A percentile compares a stretch with the other conserved stretches of the same genome.
Conservation (phyloP, 2,113 vertebrate genomes). For the Hystrix brachyura region DNA sequence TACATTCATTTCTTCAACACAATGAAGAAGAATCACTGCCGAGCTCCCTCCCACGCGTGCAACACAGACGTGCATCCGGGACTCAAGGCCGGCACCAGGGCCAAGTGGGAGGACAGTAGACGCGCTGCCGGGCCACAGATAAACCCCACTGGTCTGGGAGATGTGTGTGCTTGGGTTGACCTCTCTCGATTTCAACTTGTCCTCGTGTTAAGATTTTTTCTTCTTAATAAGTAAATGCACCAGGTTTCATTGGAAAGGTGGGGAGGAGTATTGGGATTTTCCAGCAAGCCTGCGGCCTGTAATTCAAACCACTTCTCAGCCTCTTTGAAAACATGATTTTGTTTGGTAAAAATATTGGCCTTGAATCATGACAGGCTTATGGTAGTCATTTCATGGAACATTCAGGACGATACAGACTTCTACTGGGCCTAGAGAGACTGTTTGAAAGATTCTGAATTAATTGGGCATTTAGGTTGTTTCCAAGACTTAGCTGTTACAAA, state of each 20-base stretch:
- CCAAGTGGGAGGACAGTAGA: neutral
- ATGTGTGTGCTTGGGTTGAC: neutral
- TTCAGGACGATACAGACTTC: neutral
- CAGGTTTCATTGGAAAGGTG: neutral
- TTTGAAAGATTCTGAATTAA: neutral
- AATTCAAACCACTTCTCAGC: constrained; percentile 50
- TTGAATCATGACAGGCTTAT: neutral
- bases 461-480: no score
- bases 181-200: constrained; percentile 4
- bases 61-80: neutral
- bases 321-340: constrained; percentile 56
- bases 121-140: neutral
- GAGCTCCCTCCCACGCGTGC: neutral
- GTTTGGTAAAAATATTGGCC: constrained; percentile 35
- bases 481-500: no score
- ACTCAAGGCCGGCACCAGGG: neutral
- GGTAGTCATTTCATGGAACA: constrained; percentile 32
- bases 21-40: constrained; percentile 32
- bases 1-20: neutral
- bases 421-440: neutral
- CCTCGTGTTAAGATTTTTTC: neutral
- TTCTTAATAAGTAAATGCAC: constrained; percentile 19
- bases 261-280: constrained; percentile 25
- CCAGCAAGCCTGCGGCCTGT: constrained; percentile 1
- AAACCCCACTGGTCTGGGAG: neutral